Evolutionary conservation across 2,797 vertebrate genomes (phyloP), one percentile per base, ranked within the genome.

Genomic region (Neostethus bicornis): DNA sequence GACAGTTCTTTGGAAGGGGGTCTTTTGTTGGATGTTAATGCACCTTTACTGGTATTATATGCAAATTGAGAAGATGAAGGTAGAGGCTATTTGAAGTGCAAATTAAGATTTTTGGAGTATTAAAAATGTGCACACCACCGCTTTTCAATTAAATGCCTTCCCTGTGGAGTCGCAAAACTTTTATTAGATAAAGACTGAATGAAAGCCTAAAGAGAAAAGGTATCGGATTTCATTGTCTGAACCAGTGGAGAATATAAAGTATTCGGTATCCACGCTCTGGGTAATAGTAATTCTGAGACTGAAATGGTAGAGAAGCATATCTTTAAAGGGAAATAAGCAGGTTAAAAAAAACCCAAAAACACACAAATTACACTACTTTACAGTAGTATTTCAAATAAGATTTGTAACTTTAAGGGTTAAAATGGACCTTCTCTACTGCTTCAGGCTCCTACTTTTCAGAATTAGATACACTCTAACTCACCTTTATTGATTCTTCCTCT

Each of bases 61-160:
- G 88, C 75, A 90, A 89, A 90, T 88, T 70, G 35, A 16, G 34
- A 3, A 43, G 75, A 83, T 85, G 65, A 85, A 81, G 76, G 66
- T 44, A 14, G 44, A 69, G 53, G 53, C 44, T 61, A 71, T 90
- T 89, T 92, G 86, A 90, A 89, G 85, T 91, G 84, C 82, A 85
- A 89, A 90, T 89, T 39, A 76, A 70, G 85, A 87, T 85, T 89
- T 89, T 34, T 79, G 75, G 78, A 80, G 73, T 81, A 88, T 66
- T 61, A 63, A 45, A 67, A 77, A 80, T 87, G 64, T 84, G 70
- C 67, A 70, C 75, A 79, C 79, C 76, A 73, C 61, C 78, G 66
- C 73, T 64, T 81, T 86, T 79, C 77, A 78, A 73, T 84, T 90
- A 90, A 91, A 90, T 90, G 79, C 70, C 67, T 85, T 87, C 86